Evolutionary conservation across 2,888 invertebrate genomes (phyloP), one percentile per base, ranked within the genome.

Genomic region (Meiosimyza decipiens): DNA sequence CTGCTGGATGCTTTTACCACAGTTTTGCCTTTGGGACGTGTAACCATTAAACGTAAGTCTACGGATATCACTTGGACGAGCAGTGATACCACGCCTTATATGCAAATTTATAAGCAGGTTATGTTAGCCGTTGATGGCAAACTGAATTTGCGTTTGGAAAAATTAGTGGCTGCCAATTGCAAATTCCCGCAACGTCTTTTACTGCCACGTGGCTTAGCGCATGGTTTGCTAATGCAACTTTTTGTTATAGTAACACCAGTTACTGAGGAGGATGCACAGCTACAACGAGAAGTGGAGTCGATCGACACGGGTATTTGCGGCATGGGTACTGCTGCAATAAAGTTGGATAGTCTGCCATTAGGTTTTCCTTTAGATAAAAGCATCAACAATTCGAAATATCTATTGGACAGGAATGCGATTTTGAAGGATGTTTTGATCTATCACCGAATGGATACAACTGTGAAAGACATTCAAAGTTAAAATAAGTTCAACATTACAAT

Each of bases 321-420:
- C 33, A 62, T 88, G 67, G 89, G 89, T 75, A 88, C 87, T 82
- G 89, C 88, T 82, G 80, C 89, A 88, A 76, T 84, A 62, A 76
- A 80, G 63, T 85, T 90, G 28, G 92, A 93, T 82, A 88, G 88
- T 75, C 89, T 89, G 83, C 89, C 92, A 54, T 87, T 91, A 77
- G 92, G 91, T 71, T 93, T 90, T 88, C 93, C 93, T 75, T 89
- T 93, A 80, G 93, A 94, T 82, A 90, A 91, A 77, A 88, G 87
- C n/a, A 89, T 92, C 79, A 85, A 85, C 88, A 87, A 90, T 51
- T 86, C 89, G 33, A 83, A 86, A 55, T 87, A 87, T 73, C 91
- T 88, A 83, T 82, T 86, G 71, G 87, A 89, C 74, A 89, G 90
- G 15, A 91, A 91, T 85, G 89, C 90, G 87, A 47, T 65, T 12